Evolutionary conservation across 2,797 vertebrate genomes (phyloP).

Genomic region (Pseudopleuronectes americanus): DNA sequence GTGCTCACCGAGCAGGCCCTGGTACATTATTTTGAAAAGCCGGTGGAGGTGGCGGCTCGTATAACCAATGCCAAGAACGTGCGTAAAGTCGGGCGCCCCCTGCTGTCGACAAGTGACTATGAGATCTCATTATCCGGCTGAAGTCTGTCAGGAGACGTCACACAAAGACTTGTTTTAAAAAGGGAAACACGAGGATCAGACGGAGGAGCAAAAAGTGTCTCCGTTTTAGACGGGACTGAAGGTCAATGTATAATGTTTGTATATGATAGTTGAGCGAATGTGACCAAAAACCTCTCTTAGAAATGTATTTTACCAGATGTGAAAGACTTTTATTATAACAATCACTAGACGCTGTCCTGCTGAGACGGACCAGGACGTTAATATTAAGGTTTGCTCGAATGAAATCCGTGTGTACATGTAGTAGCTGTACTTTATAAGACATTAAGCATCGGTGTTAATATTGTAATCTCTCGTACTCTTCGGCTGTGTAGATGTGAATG

Average conservation of each 20-base stretch:
- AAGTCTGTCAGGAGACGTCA: constrained; percentile 10
- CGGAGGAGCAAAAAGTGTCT: constrained; percentile 26
- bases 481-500: constrained; percentile 76
- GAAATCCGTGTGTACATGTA: constrained; percentile 67
- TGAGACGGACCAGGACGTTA: constrained; percentile 34
- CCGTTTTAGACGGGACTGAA: constrained; percentile 42
- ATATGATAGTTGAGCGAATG: constrained; percentile 63
- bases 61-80: constrained; percentile 94
- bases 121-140: constrained; percentile 95
- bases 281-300: constrained; percentile 67
- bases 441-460: constrained; percentile 71
- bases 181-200: constrained; percentile 37
- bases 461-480: constrained; percentile 72
- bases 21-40: constrained; percentile 96
- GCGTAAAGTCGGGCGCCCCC: constrained; percentile 87
- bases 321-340: constrained; percentile 71
- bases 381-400: constrained; percentile 47
- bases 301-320: constrained; percentile 76
- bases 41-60: constrained; percentile 89
- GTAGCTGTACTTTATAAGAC: constrained; percentile 82
- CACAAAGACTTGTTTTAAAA: constrained; percentile 45
- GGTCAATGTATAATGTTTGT: constrained; percentile 38
- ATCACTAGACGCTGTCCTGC: constrained; percentile 57
- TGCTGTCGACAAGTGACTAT: constrained; percentile 91
- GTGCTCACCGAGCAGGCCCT: constrained; percentile 95